A percentile compares a stretch with the other conserved stretches of the same genome.
Evolutionary conservation across 2,797 vertebrate genomes (phyloP).

Genomic region (Perodicticus potto): DNA sequence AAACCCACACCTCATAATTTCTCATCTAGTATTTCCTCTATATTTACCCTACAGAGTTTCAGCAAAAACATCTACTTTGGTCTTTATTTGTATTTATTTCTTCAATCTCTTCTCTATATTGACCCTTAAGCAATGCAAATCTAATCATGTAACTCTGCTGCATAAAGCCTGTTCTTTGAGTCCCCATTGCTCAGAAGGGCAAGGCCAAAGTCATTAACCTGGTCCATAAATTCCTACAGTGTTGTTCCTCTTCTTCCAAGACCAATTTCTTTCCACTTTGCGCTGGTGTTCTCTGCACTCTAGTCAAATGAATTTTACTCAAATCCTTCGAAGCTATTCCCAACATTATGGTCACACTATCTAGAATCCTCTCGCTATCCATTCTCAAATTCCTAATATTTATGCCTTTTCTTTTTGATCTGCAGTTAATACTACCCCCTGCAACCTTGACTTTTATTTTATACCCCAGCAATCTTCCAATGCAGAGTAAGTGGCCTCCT

Average conservation of each 20-base stretch:
- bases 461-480: not conserved
- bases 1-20: not conserved
- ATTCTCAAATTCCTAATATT: not conserved
- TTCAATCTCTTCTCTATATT: not conserved
- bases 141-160: not conserved
- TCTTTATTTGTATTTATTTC: conserved; percentile 9
- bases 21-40: not conserved
- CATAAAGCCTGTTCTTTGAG: not conserved
- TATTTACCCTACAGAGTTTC: not conserved
- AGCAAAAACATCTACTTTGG: not conserved
- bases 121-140: not conserved
- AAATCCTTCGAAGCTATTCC: not conserved
- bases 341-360: not conserved
- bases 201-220: not conserved
- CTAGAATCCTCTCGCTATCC: not conserved
- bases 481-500: not conserved
- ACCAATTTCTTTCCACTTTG: not conserved
- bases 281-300: not conserved
- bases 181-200: not conserved
- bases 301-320: not conserved
- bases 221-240: not conserved
- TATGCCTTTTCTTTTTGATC: not conserved
- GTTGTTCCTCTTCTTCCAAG: not conserved
- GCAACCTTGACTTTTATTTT: not conserved
- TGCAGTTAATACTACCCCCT: not conserved